Evolutionary conservation across 2,113 vertebrate species (phyloP).

Genomic region (Cephalopterus ornatus): DNA sequence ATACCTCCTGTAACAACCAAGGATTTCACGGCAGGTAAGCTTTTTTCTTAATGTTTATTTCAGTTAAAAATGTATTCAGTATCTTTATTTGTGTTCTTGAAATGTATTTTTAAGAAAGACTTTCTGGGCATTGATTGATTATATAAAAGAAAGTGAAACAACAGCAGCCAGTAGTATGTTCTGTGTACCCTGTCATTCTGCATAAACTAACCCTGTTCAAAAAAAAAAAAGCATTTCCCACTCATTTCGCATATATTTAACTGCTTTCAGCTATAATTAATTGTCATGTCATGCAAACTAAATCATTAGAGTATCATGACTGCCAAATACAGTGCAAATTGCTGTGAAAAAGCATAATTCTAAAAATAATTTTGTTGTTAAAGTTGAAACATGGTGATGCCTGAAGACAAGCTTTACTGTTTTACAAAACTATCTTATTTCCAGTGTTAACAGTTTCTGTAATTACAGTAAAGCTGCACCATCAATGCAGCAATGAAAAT

Average conservation of each 20-base stretch:
- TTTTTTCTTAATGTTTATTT: constrained; percentile 48
- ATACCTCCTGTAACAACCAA: not conserved
- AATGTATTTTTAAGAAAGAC: constrained; percentile 62
- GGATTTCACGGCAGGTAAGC: constrained; percentile 58
- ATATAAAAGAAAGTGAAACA: constrained; percentile 49
- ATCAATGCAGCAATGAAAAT: not conserved
- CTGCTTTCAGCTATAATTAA: constrained; percentile 79
- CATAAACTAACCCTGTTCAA: constrained; percentile 77
- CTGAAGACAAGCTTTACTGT: constrained; percentile 29
- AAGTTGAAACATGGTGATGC: not conserved
- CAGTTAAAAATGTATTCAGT: not conserved
- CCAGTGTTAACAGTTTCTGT: not conserved
- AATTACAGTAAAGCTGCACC: constrained; percentile 6
- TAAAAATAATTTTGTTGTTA: constrained; percentile 14
- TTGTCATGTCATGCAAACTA: constrained; percentile 78
- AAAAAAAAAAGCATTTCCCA: constrained; percentile 74
- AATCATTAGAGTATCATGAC: constrained; percentile 68
- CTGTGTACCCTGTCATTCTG: constrained; percentile 77
- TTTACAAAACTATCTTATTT: not conserved
- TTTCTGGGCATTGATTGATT: constrained; percentile 54
- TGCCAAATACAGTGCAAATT: constrained; percentile 39
- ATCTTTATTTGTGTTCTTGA: constrained; percentile 51
- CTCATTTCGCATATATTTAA: constrained; percentile 75
- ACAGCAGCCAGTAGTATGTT: constrained; percentile 70
- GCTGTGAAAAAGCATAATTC: constrained; percentile 16